Conservation (phyloP, 2,888 invertebrate species). For the Ormia ochracea region DNA sequence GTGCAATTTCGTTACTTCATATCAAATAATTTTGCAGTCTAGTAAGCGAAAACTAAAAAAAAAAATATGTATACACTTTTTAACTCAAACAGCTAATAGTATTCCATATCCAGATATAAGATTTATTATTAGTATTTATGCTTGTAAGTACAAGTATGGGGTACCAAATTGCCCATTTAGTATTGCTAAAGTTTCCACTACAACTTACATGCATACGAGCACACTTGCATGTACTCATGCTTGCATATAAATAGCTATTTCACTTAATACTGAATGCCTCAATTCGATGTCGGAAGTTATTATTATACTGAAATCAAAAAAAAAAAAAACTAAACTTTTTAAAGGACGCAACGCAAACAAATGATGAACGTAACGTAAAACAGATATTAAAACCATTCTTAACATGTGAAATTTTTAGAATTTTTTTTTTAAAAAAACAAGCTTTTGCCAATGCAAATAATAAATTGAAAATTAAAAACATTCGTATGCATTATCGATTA, state of each 20-base stretch:
- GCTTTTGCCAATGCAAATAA: slow-evolving; percentile 10
- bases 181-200: too few species aligned
- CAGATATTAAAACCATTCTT: slow-evolving; percentile 28
- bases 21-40: neutral
- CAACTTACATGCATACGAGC: too few species aligned
- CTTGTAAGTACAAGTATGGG: too few species aligned
- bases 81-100: neutral
- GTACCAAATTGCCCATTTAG: too few species aligned
- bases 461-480: slow-evolving; percentile 20
- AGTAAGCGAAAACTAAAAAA: too few species aligned
- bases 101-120: neutral
- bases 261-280: too few species aligned
- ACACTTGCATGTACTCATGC: too few species aligned
- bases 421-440: slow-evolving; percentile 25
- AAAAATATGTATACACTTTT: too few species aligned
- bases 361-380: slow-evolving; percentile 6
- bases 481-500: slow-evolving; percentile 45
- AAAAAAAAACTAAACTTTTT: neutral
- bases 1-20: neutral
- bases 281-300: too few species aligned
- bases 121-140: neutral
- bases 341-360: neutral
- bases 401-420: slow-evolving; percentile 10
- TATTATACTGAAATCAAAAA: too few species aligned
- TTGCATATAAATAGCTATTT: too few species aligned